Evolutionary conservation across 2,113 vertebrate genomes (phyloP), one percentile per base, ranked within the genome.

Genomic region (Camarhynchus parvulus): DNA sequence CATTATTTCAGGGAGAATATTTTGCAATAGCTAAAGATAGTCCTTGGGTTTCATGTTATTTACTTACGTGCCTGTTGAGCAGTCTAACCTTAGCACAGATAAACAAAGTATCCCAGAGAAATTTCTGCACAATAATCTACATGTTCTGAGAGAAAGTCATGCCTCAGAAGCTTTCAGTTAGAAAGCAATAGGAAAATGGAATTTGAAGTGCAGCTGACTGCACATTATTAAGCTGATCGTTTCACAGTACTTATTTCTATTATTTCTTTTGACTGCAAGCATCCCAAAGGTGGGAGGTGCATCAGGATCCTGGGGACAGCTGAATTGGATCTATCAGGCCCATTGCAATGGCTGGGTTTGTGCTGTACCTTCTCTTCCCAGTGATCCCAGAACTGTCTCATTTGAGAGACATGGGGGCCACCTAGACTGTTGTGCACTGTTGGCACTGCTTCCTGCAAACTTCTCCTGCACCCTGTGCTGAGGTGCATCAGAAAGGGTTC

Each of bases 11-110:
- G 47, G 47, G 30, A 82, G 79, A 94, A 76, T 5, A 44, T 72
- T 94, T 78, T 68, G 69, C 77, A 67, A 73, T 19, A 81, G 80
- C 83, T 95, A 92, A 92, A 77, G 64, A 95, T 81, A 90, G 64
- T n/a, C 42, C 42, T 67, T 63, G 76, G 83, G 56, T 15, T 95
- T 90, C 61, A 8, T 47, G 31, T 30, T 90, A 35, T 77, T 90
- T 92, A 49, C 50, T 94, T 52, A 74, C 63, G 64, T 13, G 28
- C 0, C 0, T 30, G 47, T 87, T 87, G 56, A 92, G 89, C 61
- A 78, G 42, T 52, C 47, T 33, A 89, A 91, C 83, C 68, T 81
- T 64, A 78, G 80, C 80, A 61, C 24, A 92, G 64, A 89, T 50
- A 94, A 96, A 95, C 69, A 94, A 82, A 94, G 10, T 15, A 85